These are phyloP conservation scores for Zaprionus bogoriensis DNA, from an alignment of 2,888 invertebrate species.

Conservation along the genomic window DNA sequence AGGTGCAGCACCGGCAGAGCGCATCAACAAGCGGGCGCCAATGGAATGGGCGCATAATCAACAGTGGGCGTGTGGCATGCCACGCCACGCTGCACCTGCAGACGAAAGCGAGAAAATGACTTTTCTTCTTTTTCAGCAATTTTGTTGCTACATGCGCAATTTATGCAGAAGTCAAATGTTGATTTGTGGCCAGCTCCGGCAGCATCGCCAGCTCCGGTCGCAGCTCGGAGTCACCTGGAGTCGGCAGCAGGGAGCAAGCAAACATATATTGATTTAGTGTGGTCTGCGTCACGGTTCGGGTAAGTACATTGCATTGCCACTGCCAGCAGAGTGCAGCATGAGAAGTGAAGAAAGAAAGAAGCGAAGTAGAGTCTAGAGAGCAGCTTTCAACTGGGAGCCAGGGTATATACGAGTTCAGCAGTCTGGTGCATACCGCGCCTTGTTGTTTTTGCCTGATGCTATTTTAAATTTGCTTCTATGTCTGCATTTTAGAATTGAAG, in stretches of 20 bases:
- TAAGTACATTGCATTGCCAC: slow-evolving; percentile 21
- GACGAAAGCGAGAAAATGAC: slow-evolving; percentile 68
- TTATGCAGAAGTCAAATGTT: slow-evolving; percentile 79
- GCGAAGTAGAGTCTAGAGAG: not conserved
- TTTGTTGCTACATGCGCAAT: slow-evolving; percentile 68
- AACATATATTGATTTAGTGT: slow-evolving; percentile 66
- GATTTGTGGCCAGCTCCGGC: slow-evolving; percentile 64
- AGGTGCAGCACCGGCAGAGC: not conserved
- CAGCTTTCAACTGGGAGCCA: too few relatives aligned
- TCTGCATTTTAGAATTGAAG: slow-evolving; percentile 47
- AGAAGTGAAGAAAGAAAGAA: not conserved
- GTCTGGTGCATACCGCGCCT: not conserved
- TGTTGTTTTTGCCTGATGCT: slow-evolving; percentile 28
- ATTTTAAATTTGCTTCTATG: slow-evolving; percentile 57
- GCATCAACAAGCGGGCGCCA: not conserved
- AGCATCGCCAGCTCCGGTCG: not conserved
- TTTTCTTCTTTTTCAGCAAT: slow-evolving; percentile 47
- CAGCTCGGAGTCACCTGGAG: not conserved
- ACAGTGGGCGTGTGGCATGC: slow-evolving; percentile 32
- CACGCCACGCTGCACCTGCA: slow-evolving; percentile 45
- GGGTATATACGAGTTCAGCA: slow-evolving; percentile 7
- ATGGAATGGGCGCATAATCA: slow-evolving; percentile 32
- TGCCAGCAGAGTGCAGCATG: slow-evolving; percentile 18
- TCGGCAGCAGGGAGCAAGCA: slow-evolving; percentile 15
- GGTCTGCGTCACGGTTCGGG: slow-evolving; percentile 22